phyloP scores from a whole-genome alignment of 2,888 invertebrate species.

The Troides helena region DNA sequence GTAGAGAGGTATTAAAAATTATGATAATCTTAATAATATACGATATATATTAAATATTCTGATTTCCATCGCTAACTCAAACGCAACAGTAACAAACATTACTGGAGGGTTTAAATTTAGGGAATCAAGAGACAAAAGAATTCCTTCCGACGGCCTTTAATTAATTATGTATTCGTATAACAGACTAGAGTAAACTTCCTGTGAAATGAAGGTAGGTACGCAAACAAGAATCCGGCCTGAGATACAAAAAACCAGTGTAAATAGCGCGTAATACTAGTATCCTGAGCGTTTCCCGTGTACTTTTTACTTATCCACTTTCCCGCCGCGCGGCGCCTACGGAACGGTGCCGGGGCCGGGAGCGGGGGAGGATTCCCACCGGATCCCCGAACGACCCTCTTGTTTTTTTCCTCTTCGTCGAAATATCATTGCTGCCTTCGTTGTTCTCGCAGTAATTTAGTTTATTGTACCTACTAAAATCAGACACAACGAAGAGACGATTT shows the following conservation, averaged over 20 bases:
- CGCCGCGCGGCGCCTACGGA: constrained; percentile 44
- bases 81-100: neutral
- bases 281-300: constrained; percentile 58
- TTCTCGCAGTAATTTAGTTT: constrained; percentile 69
- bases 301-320: constrained; percentile 49
- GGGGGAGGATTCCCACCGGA: constrained; percentile 68
- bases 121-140: constrained; percentile 13
- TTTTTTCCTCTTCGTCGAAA: constrained; percentile 72
- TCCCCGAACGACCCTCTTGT: constrained; percentile 67
- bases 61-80: neutral
- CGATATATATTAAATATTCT: neutral
- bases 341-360: constrained; percentile 45
- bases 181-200: constrained; percentile 25
- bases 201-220: constrained; percentile 32
- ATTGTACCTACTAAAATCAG: constrained; percentile 59
- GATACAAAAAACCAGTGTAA: constrained; percentile 46
- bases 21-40: too few species aligned
- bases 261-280: constrained; percentile 55
- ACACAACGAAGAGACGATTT: constrained; percentile 50
- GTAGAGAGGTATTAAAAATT: too few species aligned
- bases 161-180: constrained; percentile 29
- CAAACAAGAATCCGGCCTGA: constrained; percentile 39
- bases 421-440: constrained; percentile 67
- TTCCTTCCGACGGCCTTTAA: constrained; percentile 16
- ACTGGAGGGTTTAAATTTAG: neutral